Base-by-base conservation (phyloP, 2,113 vertebrate genomes). In the Entomyzon cyanotis region DNA sequence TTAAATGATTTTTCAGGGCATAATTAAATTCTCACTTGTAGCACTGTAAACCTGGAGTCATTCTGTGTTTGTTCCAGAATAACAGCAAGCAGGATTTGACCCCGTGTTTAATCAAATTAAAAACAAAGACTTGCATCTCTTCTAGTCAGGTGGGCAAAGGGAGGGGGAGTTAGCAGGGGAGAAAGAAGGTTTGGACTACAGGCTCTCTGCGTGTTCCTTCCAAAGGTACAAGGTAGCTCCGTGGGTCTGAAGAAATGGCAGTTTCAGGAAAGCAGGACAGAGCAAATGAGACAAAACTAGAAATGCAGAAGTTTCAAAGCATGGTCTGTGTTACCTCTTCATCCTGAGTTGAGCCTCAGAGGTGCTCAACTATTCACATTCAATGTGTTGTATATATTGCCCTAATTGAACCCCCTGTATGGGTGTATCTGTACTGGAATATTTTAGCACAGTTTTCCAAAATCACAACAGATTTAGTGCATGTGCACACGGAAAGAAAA, bases 1-100 rank as follows among this genome's bases (percentile, higher is more conserved):
- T 95, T 60, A 92, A 96, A 94, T 93, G 75, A 50, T 95, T 95
- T 97, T 95, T 91, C 64, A 55, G 96, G 88, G 70, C 41, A 41
- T 87, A 77, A 84, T 94, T 96, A 94, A 88, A 49, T 95, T 92
- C 90, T 95, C 80, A 84, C 64, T 96, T 71, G 63, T 62, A 75
- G 50, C 53, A 41, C n/a, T 71, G 67, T 63, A 89, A 91, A 82
- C 77, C 58, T 68, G 85, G 79, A 96, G 42, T 60, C 35, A 30
- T 78, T 35, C 44, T 68, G 64, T 56, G 39, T 90, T 93, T 84
- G 49, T 92, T 94, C 88, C 79, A 60, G 70, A 76, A 44, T 39
- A 91, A 69, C 37, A 94, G 63, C 82, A 30, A 95, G 78, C 24
- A 47, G 67, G 35, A 47, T 94, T 67, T 86, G 93, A 94, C 44